Base-by-base conservation (phyloP, 2,888 invertebrate genomes). In the Diadromus collaris region DNA sequence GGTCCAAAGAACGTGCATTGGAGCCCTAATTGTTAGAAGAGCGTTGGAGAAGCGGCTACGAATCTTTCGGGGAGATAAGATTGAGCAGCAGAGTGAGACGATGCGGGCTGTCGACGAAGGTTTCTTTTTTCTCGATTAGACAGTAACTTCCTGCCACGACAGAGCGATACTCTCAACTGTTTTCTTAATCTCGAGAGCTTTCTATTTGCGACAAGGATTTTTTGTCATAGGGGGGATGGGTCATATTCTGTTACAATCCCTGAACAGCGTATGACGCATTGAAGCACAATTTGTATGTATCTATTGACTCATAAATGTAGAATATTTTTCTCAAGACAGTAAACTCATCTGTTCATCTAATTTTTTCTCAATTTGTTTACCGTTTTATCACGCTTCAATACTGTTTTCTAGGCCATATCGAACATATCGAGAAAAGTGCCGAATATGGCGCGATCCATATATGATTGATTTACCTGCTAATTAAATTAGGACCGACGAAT, bases 101-200 rank as follows among this genome's bases (percentile, higher is more conserved):
- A 79, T 79, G 78, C 78, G 71, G 75, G 78, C 19, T 63, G 67
- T 44, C 29, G 21, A 41, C 61, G 24, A 21, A 74, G 29, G 21
- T 34, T 51, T 48, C 13, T 10, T 74, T 44, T 16, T 48, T 32
- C 38, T 29, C 9, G 27, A n/a, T 67, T 38, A 41, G 27, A 58
- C 29, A 19, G 32, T 69, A 13, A 58, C 21, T 58, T 68, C 54
- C 54, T 38, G n/a, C 27, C 41, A 29, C 41, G 34, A 41, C 54
- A 1, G 38, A 6, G 38, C 60, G 19, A 21, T 19, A 60, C 60
- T 32, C 27, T 27, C 29, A 56, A 27, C 27, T 29, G 24, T 29
- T 27, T 27, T 56, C 56, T 29, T 16, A 56, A 56, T 29, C 56
- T 29, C 27, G 27, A 27, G 7, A 16, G 9, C 56, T 56, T 29